phyloP scores from a whole-genome alignment of 64 coral and sea anemone genomes.

The Pocillopora damicornis region DNA sequence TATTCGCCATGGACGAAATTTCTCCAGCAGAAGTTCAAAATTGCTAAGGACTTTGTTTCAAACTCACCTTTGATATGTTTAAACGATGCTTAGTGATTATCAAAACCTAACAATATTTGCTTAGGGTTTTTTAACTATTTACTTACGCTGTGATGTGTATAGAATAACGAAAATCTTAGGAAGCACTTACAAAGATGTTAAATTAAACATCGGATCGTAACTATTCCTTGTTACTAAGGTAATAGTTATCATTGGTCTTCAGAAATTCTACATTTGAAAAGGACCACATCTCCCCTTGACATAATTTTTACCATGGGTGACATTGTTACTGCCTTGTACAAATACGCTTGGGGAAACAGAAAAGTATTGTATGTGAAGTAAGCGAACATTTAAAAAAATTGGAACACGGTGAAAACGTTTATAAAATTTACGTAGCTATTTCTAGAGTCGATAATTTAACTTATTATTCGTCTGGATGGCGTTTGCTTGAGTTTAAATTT shows the following conservation, averaged over 20 bases:
- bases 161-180: too few relatives aligned
- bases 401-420: background rate
- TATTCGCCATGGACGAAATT: too few relatives aligned
- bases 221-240: too few relatives aligned
- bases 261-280: background rate
- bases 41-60: too few relatives aligned
- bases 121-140: too few relatives aligned
- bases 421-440: background rate
- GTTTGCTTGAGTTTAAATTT: background rate
- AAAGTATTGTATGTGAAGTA: background rate
- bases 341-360: background rate
- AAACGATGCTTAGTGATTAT: too few relatives aligned
- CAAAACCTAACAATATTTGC: too few relatives aligned
- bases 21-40: too few relatives aligned
- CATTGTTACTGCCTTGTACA: background rate
- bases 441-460: slow-evolving; percentile 1
- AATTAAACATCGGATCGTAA: too few relatives aligned
- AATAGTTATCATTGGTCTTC: background rate
- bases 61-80: too few relatives aligned
- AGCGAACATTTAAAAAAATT: background rate
- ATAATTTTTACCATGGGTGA: background rate
- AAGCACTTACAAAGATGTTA: too few relatives aligned
- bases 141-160: too few relatives aligned
- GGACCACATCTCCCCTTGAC: background rate
- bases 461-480: background rate